phyloP scores from a whole-genome alignment of 2,797 vertebrate genomes.

The Oreortyx pictus region DNA sequence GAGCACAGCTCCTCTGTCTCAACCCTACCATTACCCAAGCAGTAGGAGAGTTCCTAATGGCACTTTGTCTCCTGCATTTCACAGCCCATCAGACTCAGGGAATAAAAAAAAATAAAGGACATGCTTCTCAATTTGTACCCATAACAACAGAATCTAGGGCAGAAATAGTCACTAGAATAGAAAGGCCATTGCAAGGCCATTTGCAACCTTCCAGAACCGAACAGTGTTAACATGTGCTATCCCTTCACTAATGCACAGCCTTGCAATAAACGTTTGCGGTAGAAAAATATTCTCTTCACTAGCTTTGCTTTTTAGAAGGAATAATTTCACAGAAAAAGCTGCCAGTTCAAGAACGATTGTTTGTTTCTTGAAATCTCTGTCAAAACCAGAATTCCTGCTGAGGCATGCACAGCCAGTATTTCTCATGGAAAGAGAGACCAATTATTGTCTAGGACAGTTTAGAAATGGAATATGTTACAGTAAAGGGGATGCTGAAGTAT shows the following conservation, averaged over 20 bases:
- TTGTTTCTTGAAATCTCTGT: slow-evolving; percentile 2
- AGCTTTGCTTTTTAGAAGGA: neutral
- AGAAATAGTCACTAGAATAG: neutral
- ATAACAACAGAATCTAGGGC: neutral
- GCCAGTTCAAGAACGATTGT: neutral
- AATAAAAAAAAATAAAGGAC: neutral
- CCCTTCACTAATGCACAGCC: neutral
- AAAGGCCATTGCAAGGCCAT: no score
- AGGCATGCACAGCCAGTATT: neutral
- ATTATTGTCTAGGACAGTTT: neutral
- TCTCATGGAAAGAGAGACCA: neutral
- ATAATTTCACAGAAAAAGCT: neutral
- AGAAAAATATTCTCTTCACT: neutral
- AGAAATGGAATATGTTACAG: neutral
- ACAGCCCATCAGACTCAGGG: neutral
- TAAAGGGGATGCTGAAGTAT: neutral
- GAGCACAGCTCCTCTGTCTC: neutral
- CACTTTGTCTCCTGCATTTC: neutral
- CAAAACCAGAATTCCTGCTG: neutral
- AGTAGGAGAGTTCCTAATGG: no score
- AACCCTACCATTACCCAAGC: neutral
- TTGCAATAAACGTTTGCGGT: neutral
- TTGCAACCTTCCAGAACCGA: neutral
- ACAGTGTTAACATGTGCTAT: neutral
- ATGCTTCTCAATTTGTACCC: neutral